Base-by-base conservation (phyloP, 1,140 invertebrate species). In the Drosophila mayri region DNA sequence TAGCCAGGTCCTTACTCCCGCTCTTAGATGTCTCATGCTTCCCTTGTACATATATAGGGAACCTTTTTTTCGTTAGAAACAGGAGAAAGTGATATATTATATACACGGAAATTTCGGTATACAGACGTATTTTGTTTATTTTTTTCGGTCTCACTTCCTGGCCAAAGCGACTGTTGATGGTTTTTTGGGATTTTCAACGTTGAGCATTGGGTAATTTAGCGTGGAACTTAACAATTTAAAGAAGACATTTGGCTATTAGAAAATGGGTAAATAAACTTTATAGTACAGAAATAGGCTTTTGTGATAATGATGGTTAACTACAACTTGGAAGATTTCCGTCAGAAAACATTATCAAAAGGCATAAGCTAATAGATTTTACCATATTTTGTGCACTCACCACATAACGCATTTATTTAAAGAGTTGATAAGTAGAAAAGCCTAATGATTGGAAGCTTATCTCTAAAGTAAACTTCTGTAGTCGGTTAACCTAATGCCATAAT, bases 41-140 rank as follows among this genome's bases (percentile, higher is more conserved):
- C 41, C 50, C 60, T 52, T 58, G 14, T n/a, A 10, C 37, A 46
- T 46, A 62, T 64, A 63, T 11, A 12, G 14, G 61, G 61, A 79
- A 79, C 52, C 10, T 32, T 32, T 32, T 7, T 25, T 57, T 9
- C n/a, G 9, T 18, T 10, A 32, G 32, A 37, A 38, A 60, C 46
- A 49, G 63, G 61, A 47, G 84, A 88, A 87, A 87, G 83, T 87
- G 83, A 80, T 86, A 86, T 59, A 20, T 70, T 35, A 71, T 70
- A 46, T 20, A 28, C 20, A 47, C 14, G 18, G 16, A 40, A 16
- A 28, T 58, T 41, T 22, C 37, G 40, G 30, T 47, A 37, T 66
- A 44, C 25, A 12, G 14, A 28, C 16, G 11, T 49, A 49, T 61
- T 61, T 35, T 37, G 8, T 32, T 40, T 30, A 30, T n/a, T 50